Percentiles rank a stretch among this genome's conserved stretches.
phyloP scores from a whole-genome alignment of 1,140 invertebrate genomes.

The Mizuhopecten yessoensis region DNA sequence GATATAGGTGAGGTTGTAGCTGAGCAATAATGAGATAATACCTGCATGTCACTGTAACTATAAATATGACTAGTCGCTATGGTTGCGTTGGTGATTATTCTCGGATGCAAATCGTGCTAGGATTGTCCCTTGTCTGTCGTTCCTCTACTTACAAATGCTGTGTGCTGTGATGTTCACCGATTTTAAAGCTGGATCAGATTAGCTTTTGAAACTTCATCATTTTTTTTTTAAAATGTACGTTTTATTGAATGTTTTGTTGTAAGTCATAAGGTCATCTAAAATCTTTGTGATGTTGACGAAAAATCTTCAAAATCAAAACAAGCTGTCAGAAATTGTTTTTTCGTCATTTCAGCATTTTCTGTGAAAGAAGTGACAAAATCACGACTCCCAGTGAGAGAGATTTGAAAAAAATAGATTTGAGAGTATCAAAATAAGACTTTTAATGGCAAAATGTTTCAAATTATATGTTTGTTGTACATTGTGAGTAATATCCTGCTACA shows the following conservation, averaged over 20 bases:
- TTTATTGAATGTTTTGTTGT: background rate
- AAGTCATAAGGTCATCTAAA: too few species aligned
- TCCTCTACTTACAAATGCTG: background rate
- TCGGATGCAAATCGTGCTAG: conserved; percentile 38
- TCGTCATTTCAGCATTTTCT: too few species aligned
- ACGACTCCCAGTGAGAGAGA: too few species aligned
- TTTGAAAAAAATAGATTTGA: too few species aligned
- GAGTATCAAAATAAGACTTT: too few species aligned
- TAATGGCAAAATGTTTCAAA: too few species aligned
- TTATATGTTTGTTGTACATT: too few species aligned
- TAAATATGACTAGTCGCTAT: conserved; percentile 13
- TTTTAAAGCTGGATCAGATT: background rate
- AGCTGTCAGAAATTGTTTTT: too few species aligned
- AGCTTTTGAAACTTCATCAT: background rate
- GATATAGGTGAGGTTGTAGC: background rate
- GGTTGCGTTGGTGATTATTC: background rate
- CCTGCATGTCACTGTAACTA: background rate
- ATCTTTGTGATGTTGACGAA: too few species aligned
- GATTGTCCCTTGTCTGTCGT: background rate
- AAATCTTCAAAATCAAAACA: too few species aligned
- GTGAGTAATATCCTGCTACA: too few species aligned
- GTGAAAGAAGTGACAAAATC: too few species aligned
- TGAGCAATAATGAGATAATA: background rate
- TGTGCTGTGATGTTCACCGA: conserved; percentile 18
- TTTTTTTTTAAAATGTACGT: background rate